Evolutionary conservation across 1,140 invertebrate species (phyloP).

Genomic region (Argopecten irradians): DNA sequence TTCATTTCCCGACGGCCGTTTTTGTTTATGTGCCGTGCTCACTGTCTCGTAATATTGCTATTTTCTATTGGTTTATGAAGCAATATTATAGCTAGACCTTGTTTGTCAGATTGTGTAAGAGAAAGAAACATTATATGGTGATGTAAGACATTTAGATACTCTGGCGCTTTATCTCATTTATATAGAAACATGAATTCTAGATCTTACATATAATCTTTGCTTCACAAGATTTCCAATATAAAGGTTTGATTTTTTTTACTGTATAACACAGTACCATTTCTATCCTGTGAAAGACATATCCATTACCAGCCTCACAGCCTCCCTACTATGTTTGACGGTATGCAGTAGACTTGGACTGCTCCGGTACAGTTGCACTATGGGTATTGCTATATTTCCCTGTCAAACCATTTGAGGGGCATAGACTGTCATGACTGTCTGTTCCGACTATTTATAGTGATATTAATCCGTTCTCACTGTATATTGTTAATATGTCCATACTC

Average conservation of each 20-base stretch:
- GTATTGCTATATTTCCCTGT: too few species aligned
- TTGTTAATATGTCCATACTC: background rate
- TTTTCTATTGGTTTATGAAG: background rate
- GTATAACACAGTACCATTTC: background rate
- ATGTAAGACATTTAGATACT: background rate
- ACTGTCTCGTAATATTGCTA: background rate
- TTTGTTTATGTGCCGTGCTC: background rate
- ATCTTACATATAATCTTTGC: background rate
- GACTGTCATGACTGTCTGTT: too few species aligned
- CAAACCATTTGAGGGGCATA: too few species aligned
- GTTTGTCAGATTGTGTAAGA: background rate
- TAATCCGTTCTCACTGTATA: background rate
- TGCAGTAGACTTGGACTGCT: too few species aligned
- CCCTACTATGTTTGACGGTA: too few species aligned
- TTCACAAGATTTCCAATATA: background rate
- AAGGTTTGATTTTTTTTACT: too few species aligned
- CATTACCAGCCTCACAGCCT: background rate
- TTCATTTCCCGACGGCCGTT: background rate
- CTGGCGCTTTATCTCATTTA: too few species aligned
- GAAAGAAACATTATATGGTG: background rate
- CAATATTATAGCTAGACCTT: background rate
- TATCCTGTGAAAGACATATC: background rate
- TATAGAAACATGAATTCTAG: too few species aligned
- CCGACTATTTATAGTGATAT: too few species aligned
- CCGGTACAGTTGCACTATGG: too few species aligned